These are phyloP conservation scores for Scyliorhinus canicula DNA, from an alignment of 2,797 vertebrate species.

Conservation along the genomic window DNA sequence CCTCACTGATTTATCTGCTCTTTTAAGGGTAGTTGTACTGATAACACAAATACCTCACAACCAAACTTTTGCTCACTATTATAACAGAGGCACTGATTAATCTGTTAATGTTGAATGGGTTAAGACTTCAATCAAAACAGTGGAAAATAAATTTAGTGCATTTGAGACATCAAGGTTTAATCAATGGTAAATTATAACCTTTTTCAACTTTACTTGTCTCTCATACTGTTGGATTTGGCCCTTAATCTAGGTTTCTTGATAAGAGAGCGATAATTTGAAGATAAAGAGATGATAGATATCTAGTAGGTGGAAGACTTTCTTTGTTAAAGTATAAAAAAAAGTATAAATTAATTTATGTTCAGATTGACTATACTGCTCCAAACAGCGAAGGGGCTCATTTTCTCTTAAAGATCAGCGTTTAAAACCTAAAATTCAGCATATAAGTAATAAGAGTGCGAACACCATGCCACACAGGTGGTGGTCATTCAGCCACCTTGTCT, in stretches of 20 bases:
- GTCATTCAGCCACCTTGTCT: neutral
- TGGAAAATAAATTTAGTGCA: neutral
- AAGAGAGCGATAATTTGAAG: neutral
- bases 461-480: neutral
- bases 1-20: neutral
- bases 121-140: neutral
- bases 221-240: neutral
- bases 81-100: neutral
- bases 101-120: neutral
- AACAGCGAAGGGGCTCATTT: neutral
- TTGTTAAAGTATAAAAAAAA: no score
- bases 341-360: neutral
- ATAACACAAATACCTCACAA: neutral
- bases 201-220: neutral
- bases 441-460: neutral
- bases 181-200: neutral
- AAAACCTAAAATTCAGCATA: neutral
- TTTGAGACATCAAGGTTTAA: neutral
- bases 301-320: no score
- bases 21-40: neutral
- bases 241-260: neutral
- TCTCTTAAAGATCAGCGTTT: neutral
- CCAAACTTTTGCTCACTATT: neutral
- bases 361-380: neutral
- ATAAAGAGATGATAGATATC: neutral